Percentiles rank a stretch among this genome's conserved stretches.
Evolutionary conservation across 2,113 vertebrate species (phyloP).

Genomic region (Serilophus lunatus): DNA sequence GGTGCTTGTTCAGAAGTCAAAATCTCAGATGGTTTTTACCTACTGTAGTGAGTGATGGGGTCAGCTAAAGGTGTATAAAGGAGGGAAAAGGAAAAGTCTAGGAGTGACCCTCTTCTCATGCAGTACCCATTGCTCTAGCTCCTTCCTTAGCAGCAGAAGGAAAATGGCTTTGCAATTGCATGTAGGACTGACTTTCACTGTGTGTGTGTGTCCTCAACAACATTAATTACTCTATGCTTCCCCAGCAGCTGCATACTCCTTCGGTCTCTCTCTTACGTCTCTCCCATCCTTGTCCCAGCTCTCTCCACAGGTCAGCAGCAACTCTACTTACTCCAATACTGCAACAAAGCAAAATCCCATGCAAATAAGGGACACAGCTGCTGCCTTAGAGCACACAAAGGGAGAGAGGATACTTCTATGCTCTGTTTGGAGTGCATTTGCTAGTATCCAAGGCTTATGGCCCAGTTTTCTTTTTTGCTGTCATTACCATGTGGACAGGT

Average conservation of each 20-base stretch:
- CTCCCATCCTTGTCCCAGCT: neutral
- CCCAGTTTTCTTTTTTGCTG: neutral
- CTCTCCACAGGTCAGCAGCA: neutral
- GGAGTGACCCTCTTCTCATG: neutral
- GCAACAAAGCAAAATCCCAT: neutral
- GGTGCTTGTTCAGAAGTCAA: neutral
- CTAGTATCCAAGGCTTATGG: neutral
- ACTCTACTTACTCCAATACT: neutral
- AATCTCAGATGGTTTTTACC: neutral
- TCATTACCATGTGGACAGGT: neutral
- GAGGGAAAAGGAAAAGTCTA: neutral
- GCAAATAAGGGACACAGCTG: neutral
- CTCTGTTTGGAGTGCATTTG: neutral
- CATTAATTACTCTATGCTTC: neutral
- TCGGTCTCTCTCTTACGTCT: neutral
- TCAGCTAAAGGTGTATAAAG: neutral
- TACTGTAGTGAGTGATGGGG: rapidly evolving
- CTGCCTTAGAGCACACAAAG: neutral
- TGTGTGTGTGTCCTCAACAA: neutral
- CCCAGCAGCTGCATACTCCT: neutral
- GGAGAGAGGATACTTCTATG: neutral
- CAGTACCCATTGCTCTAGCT: neutral
- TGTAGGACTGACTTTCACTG: rapidly evolving
- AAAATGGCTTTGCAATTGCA: neutral
- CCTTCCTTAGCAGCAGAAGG: neutral